A percentile compares a stretch with the other conserved stretches of the same genome.
Conservation (phyloP, 2,797 vertebrate genomes). For the Nannoperca australis region DNA sequence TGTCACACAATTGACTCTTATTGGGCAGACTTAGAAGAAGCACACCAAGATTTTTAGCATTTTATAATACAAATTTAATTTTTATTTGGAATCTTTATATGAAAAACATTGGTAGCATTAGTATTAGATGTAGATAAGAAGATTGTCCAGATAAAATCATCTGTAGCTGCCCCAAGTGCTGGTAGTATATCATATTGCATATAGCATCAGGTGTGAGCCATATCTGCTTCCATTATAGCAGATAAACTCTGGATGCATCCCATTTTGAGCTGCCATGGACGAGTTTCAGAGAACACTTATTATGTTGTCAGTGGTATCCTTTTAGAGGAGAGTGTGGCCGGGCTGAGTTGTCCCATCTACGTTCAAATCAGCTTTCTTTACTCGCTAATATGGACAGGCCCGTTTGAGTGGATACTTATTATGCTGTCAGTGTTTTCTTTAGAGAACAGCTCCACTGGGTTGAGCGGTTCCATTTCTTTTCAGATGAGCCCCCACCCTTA, state of each 20-base stretch:
- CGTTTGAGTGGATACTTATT: constrained; percentile 66
- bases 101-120: background rate
- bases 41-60: background rate
- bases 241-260: constrained; percentile 43
- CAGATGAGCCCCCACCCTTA: constrained; percentile 41
- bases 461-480: constrained; percentile 52
- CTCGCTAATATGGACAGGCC: constrained; percentile 50
- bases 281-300: constrained; percentile 48
- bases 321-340: constrained; percentile 41
- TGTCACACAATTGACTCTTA: background rate
- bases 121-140: constrained; percentile 12
- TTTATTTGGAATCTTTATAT: background rate
- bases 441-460: constrained; percentile 36
- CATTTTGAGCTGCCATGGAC: constrained; percentile 33
- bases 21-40: background rate
- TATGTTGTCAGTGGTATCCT: constrained; percentile 63
- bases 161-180: background rate
- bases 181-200: constrained; percentile 28
- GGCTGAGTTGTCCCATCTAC: constrained; percentile 54
- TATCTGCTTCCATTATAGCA: constrained; percentile 38
- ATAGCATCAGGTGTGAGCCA: constrained; percentile 17
- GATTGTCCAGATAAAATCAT: constrained; percentile 19
- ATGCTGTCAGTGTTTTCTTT: constrained; percentile 69
- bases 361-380: constrained; percentile 57
- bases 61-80: background rate